Base-by-base conservation (phyloP, 2,888 invertebrate genomes). In the Pristionchus arcanus region DNA sequence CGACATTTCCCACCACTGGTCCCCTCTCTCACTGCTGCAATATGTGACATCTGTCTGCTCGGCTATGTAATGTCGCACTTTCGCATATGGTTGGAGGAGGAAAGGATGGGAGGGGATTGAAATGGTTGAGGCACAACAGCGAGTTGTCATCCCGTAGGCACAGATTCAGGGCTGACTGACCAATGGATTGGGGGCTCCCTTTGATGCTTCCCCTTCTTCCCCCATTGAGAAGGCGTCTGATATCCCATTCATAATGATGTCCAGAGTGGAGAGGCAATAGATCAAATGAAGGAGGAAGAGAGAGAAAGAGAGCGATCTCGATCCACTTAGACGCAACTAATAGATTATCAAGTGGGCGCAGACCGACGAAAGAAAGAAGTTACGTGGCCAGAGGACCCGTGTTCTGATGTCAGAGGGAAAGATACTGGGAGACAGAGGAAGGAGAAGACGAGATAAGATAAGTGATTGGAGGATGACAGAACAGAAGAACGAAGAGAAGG, bases 401-500 rank as follows among this genome's bases (percentile, higher is more conserved):
- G 85, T 31, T 77, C 77, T 77, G 77, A 77, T 19, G 77, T 11
- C 77, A 42, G 28, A 59, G 31, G 16, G n/a, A 86, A 31, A 59
- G 86, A 63, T 21, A 59, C 49, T 21, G 42, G 25, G 66, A 87
- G 87, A 28, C 37, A 25, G 34, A 87, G 37, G 42, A 68, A 66
- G 87, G 66, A 53, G 53, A 31, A 42, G 74, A 19, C n/a, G 25
- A 87, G 87, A 87, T 42, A 87, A 66, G 53, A 53, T 49, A 87
- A 87, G 87, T 49, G 87, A 87, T 42, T 49, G 87, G 53, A n/a
- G 68, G 87, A 28, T 37, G 86, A 86, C 28, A 66, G 86, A 66
- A 49, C 85, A 34, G 28, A 37, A 84, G 28, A 66, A 59, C 25
- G 59, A 85, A 85, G 59, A 85, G 85, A 63, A 63, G 84, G 53